Evolutionary conservation across 2,888 invertebrate genomes (phyloP).

Genomic region (Chydorus sphaericus): DNA sequence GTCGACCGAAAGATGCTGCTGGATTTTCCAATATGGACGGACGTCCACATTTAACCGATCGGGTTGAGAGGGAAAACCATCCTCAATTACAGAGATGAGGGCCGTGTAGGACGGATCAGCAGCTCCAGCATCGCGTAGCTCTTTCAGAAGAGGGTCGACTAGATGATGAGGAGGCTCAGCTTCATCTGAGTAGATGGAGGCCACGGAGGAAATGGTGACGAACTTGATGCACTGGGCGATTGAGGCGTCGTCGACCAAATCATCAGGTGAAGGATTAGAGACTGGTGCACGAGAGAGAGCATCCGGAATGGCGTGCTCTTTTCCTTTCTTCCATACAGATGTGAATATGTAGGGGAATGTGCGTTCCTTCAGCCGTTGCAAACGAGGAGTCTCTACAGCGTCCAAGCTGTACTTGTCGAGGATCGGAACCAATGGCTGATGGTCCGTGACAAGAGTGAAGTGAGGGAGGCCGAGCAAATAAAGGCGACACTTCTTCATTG

Average conservation of each 20-base stretch:
- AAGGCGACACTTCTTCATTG: constrained; percentile 10
- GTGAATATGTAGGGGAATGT: constrained; percentile 14
- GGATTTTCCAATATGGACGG: constrained; percentile 7
- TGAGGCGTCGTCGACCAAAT: background rate
- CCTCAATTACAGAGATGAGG: background rate
- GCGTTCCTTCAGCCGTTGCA: constrained; percentile 21
- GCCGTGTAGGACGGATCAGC: background rate
- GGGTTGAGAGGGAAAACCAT: background rate
- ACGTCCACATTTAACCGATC: background rate
- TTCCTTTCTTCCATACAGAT: constrained; percentile 14
- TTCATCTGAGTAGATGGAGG: background rate
- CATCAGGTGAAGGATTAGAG: constrained; percentile 4
- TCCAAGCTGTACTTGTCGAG: constrained; percentile 19
- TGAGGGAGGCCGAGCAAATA: constrained; percentile 5
- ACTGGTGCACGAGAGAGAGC: constrained; percentile 21
- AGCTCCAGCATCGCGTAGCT: background rate
- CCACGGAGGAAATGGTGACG: background rate
- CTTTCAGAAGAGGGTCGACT: background rate
- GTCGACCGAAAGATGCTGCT: background rate
- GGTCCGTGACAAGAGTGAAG: constrained; percentile 22
- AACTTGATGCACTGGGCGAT: background rate
- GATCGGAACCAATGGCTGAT: constrained; percentile 22
- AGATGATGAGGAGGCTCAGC: background rate
- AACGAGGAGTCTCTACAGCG: constrained; percentile 20
- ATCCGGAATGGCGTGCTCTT: constrained; percentile 21